Conservation (phyloP, 2,113 vertebrate species). For the Anarhynchus alexandrinus region DNA sequence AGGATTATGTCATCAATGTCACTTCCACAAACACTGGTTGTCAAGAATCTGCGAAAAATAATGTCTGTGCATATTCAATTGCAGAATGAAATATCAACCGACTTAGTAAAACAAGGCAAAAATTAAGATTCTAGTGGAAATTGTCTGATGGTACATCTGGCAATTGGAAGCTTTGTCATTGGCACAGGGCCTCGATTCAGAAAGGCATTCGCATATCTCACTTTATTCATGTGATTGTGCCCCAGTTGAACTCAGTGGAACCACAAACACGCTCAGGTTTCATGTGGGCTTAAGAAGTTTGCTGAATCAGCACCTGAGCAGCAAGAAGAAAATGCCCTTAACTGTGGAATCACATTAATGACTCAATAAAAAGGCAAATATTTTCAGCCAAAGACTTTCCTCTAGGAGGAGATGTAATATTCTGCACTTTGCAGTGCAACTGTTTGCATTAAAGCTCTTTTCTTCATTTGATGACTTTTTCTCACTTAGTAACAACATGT, state of each 20-base stretch:
- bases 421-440: background rate
- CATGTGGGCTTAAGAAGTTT: background rate
- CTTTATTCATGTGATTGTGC: background rate
- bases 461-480: background rate
- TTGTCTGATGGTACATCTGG: background rate
- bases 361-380: background rate
- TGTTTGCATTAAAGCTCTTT: background rate
- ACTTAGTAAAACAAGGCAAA: background rate
- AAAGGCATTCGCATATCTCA: background rate
- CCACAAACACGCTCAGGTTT: background rate
- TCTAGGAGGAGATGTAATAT: background rate
- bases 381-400: background rate
- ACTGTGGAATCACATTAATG: background rate
- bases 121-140: background rate
- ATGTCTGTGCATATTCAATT: background rate
- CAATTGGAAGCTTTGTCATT: background rate
- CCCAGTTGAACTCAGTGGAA: background rate
- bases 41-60: background rate
- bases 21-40: background rate
- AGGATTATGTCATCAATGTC: background rate
- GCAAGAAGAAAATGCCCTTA: background rate
- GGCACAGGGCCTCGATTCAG: background rate
- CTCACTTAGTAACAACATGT: background rate
- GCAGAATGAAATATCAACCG: background rate
- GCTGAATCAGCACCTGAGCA: slow-evolving; percentile 24